Percentiles rank a stretch among this genome's conserved stretches.
Evolutionary conservation across 2,888 invertebrate genomes (phyloP).

Genomic region (Nomada fabriciana): DNA sequence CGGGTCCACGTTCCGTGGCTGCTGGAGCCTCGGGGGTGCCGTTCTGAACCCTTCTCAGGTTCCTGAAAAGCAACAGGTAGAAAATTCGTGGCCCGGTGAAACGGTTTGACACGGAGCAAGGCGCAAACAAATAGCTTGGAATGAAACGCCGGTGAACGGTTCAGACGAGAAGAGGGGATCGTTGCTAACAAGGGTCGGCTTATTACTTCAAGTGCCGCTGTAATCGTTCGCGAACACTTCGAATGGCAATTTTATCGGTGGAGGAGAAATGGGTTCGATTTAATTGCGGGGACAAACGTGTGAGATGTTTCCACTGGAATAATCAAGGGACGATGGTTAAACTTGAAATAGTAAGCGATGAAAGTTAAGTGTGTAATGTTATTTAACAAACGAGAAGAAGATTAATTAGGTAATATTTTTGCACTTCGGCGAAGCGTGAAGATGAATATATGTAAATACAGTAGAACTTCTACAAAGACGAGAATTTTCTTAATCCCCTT

Average conservation of each 20-base stretch:
- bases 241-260: constrained; percentile 18
- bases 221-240: constrained; percentile 30
- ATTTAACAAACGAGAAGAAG: too few species aligned
- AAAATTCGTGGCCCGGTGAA: constrained; percentile 29
- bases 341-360: too few species aligned
- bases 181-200: constrained; percentile 55
- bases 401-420: too few species aligned
- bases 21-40: constrained; percentile 1
- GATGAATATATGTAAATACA: too few species aligned
- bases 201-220: constrained; percentile 54
- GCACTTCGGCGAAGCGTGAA: too few species aligned
- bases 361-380: too few species aligned
- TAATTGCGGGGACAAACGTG: constrained; percentile 10
- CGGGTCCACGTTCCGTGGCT: not conserved
- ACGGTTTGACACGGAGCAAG: constrained; percentile 26
- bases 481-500: too few species aligned
- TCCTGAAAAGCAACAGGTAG: constrained; percentile 55
- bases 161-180: constrained; percentile 29
- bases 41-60: constrained; percentile 47
- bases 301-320: not conserved
- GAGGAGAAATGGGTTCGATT: constrained; percentile 5
- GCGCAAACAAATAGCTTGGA: constrained; percentile 21
- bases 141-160: constrained; percentile 30
- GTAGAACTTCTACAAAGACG: too few species aligned
- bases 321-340: too few species aligned